phyloP scores from a whole-genome alignment of 2,113 vertebrate genomes.

The Alces alces region DNA sequence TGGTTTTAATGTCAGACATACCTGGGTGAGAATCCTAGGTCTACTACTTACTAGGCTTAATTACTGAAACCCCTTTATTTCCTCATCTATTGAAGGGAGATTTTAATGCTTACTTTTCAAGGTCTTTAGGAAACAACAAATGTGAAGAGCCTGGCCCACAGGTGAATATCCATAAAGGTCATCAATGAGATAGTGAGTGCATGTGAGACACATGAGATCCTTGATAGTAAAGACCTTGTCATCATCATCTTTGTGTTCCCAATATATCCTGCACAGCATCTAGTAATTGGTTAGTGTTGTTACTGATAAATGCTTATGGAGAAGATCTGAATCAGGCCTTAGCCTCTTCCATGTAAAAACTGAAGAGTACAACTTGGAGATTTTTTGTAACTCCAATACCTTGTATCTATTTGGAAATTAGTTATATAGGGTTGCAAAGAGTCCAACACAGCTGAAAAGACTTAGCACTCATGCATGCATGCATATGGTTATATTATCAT shows the following conservation, averaged over 20 bases:
- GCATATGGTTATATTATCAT: background rate
- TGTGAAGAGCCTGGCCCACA: background rate
- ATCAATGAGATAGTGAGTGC: background rate
- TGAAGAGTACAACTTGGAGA: background rate
- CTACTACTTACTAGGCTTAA: background rate
- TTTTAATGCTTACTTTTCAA: background rate
- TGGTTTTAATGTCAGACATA: background rate
- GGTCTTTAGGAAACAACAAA: background rate
- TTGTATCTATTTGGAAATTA: background rate
- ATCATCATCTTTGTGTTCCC: background rate
- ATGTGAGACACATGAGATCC: background rate
- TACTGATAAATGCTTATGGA: background rate
- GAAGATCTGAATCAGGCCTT: background rate
- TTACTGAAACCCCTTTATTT: background rate
- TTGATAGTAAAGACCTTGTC: background rate
- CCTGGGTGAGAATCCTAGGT: background rate
- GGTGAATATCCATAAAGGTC: background rate
- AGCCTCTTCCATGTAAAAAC: background rate
- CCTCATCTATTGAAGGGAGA: background rate
- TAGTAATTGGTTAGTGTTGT: background rate
- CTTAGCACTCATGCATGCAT: background rate
- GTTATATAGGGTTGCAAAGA: background rate
- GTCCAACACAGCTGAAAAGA: background rate
- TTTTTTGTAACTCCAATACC: background rate
- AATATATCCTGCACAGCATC: background rate